Conservation (phyloP, 2,797 vertebrate species). For the Apogon hyalosoma region DNA sequence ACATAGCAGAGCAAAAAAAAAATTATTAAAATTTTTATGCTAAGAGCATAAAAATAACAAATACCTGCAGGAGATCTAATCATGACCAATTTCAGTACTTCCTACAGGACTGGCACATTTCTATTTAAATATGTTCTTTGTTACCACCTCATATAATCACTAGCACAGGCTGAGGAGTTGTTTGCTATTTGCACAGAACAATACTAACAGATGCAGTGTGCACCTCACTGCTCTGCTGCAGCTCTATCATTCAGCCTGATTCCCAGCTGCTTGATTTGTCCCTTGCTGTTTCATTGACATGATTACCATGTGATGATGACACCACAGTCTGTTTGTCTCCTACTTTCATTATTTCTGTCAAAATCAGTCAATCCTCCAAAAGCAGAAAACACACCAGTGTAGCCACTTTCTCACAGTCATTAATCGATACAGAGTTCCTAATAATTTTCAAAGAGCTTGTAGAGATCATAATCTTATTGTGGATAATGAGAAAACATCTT, state of each 20-base stretch:
- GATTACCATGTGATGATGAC: constrained; percentile 6
- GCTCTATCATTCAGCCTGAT: constrained; percentile 5
- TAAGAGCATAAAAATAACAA: no score
- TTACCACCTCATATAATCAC: constrained; percentile 8
- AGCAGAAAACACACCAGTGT: background rate
- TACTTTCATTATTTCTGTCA: background rate
- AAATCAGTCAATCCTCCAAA: background rate
- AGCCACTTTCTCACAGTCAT: background rate
- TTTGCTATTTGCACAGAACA: constrained; percentile 18
- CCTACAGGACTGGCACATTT: background rate
- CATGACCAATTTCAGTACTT: background rate
- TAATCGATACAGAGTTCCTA: background rate
- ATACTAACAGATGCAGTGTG: constrained; percentile 25
- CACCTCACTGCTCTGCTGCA: constrained; percentile 20
- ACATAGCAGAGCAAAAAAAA: no score
- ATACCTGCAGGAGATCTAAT: no score
- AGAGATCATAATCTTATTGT: background rate
- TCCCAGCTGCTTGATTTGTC: constrained; percentile 25
- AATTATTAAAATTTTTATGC: no score
- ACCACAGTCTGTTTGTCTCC: constrained; percentile 9
- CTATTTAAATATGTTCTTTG: background rate
- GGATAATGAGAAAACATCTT: background rate
- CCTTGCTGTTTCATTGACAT: constrained; percentile 39
- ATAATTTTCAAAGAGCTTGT: background rate
- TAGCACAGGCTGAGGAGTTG: constrained; percentile 4